A percentile compares a stretch with the other conserved stretches of the same genome.
Evolutionary conservation across 2,797 vertebrate species (phyloP).

Genomic region (Acropternis orthonyx): DNA sequence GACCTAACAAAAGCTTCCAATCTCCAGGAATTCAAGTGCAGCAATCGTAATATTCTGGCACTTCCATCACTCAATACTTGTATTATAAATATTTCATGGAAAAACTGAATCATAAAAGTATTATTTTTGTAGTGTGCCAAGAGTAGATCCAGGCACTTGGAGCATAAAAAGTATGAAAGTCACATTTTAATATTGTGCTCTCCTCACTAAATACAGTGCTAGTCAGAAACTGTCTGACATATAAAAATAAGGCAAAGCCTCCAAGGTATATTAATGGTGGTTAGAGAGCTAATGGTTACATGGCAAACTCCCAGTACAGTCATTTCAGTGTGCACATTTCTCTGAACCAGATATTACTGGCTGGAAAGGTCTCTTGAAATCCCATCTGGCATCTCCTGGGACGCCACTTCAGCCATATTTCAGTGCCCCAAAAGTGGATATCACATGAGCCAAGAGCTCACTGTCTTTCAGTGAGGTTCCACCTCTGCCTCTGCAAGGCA

Average conservation of each 20-base stretch:
- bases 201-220: slow-evolving; percentile 33
- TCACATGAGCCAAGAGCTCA: neutral
- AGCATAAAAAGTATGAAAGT: slow-evolving; percentile 60
- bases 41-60: slow-evolving; percentile 48
- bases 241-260: slow-evolving; percentile 46
- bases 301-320: slow-evolving; percentile 50
- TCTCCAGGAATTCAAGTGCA: slow-evolving; percentile 45
- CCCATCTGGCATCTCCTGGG: slow-evolving; percentile 39
- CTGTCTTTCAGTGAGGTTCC: neutral
- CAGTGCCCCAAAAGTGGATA: neutral
- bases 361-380: slow-evolving; percentile 57
- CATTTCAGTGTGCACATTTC: neutral
- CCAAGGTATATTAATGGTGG: slow-evolving; percentile 35
- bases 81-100: slow-evolving; percentile 65
- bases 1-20: slow-evolving; percentile 53
- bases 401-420: neutral
- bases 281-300: slow-evolving; percentile 60
- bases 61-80: slow-evolving; percentile 48
- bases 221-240: slow-evolving; percentile 41
- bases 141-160: slow-evolving; percentile 57
- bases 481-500: neutral
- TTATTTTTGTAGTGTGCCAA: slow-evolving; percentile 64
- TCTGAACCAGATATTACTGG: slow-evolving; percentile 29
- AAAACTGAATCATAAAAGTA: slow-evolving; percentile 55
- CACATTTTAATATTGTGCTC: slow-evolving; percentile 60